A percentile compares a stretch with the other conserved stretches of the same genome.
Evolutionary conservation across 1,140 invertebrate genomes (phyloP).

Genomic region (Whitmania pigra): DNA sequence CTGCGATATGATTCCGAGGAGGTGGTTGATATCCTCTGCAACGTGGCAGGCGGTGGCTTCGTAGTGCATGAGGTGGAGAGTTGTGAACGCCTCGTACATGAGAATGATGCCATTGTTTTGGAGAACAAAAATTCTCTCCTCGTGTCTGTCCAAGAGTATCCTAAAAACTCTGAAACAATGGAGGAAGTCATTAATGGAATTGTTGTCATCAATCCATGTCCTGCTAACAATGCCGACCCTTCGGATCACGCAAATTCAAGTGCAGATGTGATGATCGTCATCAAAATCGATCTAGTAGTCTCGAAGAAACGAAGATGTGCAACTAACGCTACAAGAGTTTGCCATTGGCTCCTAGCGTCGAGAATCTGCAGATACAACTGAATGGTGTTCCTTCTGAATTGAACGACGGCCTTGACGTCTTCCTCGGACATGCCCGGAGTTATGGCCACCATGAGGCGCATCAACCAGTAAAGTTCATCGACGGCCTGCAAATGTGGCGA

Average conservation of each 20-base stretch:
- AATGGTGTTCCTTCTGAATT: slow-evolving; percentile 66
- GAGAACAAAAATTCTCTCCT: slow-evolving; percentile 72
- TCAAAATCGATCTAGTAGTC: too few relatives aligned
- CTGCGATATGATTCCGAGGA: slow-evolving; percentile 62
- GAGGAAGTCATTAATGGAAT: neutral
- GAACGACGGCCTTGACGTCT: slow-evolving; percentile 64
- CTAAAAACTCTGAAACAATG: slow-evolving; percentile 49
- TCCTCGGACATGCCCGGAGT: slow-evolving; percentile 63
- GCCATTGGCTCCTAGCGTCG: slow-evolving; percentile 71
- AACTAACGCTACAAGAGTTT: slow-evolving; percentile 62
- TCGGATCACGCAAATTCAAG: too few relatives aligned
- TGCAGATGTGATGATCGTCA: too few relatives aligned
- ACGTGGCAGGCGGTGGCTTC: slow-evolving; percentile 79
- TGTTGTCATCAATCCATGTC: neutral
- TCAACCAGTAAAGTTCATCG: slow-evolving; percentile 75
- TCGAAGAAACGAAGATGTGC: too few relatives aligned
- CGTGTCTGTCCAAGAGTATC: slow-evolving; percentile 73
- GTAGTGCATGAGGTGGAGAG: slow-evolving; percentile 80
- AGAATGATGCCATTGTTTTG: slow-evolving; percentile 74
- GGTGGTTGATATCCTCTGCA: slow-evolving; percentile 65
- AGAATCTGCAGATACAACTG: slow-evolving; percentile 65
- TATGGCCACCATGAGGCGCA: slow-evolving; percentile 65
- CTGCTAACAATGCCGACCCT: too few relatives aligned
- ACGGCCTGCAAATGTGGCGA: slow-evolving; percentile 53
- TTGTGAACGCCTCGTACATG: slow-evolving; percentile 76